phyloP scores from a whole-genome alignment of 2,797 vertebrate species.

The Diplodus puntazzo region DNA sequence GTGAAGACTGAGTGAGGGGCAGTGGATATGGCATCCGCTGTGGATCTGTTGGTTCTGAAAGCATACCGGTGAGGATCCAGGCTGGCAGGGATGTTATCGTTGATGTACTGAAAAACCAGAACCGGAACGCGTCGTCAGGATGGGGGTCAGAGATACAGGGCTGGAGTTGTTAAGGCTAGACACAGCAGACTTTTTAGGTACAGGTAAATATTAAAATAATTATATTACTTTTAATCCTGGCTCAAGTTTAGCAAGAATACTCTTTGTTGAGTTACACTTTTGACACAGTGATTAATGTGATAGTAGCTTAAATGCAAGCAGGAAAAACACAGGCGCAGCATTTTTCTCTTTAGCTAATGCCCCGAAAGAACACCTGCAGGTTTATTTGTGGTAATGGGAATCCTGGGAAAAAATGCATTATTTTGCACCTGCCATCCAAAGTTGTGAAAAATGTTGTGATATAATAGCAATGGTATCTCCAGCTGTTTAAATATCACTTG shows the following conservation, averaged over 20 bases:
- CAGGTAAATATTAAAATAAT: neutral
- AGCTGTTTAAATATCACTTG: constrained; percentile 60
- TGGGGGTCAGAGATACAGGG: no score
- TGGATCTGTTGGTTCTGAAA: no score
- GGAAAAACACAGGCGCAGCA: constrained; percentile 15
- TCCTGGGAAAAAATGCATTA: constrained; percentile 31
- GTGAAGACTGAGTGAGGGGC: no score
- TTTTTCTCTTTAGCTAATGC: constrained; percentile 12
- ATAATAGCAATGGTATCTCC: constrained; percentile 29
- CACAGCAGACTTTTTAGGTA: no score
- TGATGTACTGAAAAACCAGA: no score
- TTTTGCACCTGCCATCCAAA: constrained; percentile 44
- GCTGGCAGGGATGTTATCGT: no score
- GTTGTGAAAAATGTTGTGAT: constrained; percentile 51
- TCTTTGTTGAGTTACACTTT: neutral
- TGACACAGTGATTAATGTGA: constrained; percentile 12
- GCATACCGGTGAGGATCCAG: no score
- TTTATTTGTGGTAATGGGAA: constrained; percentile 16
- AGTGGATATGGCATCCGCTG: no score
- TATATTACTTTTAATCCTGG: neutral
- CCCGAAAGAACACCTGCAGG: constrained; percentile 17
- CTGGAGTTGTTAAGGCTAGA: no score
- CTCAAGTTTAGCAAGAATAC: neutral
- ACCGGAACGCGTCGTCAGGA: no score
- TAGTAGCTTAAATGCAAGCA: neutral